phyloP scores from a whole-genome alignment of 2,113 vertebrate genomes.

The Baryphthengus martii region DNA sequence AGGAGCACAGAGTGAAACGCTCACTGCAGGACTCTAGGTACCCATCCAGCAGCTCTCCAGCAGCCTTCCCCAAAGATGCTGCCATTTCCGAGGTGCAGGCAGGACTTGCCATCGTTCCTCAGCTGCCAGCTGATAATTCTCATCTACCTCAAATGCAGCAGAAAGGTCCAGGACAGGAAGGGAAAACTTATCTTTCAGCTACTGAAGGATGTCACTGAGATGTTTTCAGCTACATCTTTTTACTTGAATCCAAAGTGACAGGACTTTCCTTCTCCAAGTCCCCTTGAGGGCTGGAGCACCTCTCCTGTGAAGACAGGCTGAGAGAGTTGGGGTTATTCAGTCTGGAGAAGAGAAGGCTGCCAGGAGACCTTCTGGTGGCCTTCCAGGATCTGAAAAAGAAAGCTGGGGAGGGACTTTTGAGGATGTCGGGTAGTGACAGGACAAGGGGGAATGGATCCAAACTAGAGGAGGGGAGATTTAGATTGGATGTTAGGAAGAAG shows the following conservation, averaged over 20 bases:
- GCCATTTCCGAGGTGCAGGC: neutral
- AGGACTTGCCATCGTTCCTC: rapidly evolving
- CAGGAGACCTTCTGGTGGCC: too few species aligned
- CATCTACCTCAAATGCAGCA: neutral
- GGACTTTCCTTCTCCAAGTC: neutral
- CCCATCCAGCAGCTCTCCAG: rapidly evolving
- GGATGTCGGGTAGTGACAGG: too few species aligned
- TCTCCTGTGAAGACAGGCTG: too few species aligned
- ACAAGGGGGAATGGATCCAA: too few species aligned
- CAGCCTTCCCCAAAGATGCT: neutral
- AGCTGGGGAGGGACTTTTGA: too few species aligned
- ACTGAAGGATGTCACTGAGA: neutral
- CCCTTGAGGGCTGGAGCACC: too few species aligned
- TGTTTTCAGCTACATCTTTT: neutral
- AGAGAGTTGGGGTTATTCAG: too few species aligned
- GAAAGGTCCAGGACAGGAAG: neutral
- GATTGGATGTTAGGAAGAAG: too few species aligned
- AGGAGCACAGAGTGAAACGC: rapidly evolving
- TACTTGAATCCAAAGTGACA: neutral
- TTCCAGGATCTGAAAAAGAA: too few species aligned
- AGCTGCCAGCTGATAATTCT: neutral
- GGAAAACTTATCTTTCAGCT: neutral
- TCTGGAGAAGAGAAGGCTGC: too few species aligned
- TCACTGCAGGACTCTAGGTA: neutral
- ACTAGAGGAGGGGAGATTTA: too few species aligned